Base-by-base conservation (phyloP, 2,797 vertebrate genomes). In the Amblyraja radiata region DNA sequence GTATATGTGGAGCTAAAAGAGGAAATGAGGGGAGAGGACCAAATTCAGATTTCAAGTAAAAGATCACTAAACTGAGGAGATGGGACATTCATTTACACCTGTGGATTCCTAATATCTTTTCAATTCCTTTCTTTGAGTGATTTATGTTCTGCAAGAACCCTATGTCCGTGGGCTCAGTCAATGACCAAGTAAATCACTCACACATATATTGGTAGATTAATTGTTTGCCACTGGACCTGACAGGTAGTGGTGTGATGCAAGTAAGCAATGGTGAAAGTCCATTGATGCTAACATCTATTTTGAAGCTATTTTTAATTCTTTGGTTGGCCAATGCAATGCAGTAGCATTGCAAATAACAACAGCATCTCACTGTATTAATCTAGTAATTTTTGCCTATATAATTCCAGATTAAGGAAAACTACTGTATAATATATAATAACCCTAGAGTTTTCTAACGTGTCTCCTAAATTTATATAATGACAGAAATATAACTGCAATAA, bases 261-360 rank as follows among this genome's bases (percentile, higher is more conserved):
- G 71, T 54, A 68, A 76, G 73, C 4, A 54, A 6, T 54, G 71
- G 32, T 73, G 25, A 88, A 88, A 68, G 63, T 18, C 63, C 63
- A 91, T 92, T 76, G 90, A 92, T 76, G 84, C n/a, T 68, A 68
- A 68, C 65, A 25, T 54, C 28, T 76, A 23, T 54, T 28, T 76
- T 76, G 25, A 92, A 54, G 90, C 23, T 92, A 58, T 46, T 74
- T 91, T 32, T 58, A 92, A 92, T 58, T 90, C 68, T 91, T 74
- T 39, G 32, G 10, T 91, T 91, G 21, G 39, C 36, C 90, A 74
- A n/a, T 76, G 21, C 28, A 92, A 16, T 28, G 76, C 39, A 76
- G 68, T 58, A 74, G 25, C 73, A 74, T 92, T 92, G 90, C 90
- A 76, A 54, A 76, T 21, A 58, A 54, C 10, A 54, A 73, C 68